Evolutionary conservation across 2,888 invertebrate genomes (phyloP).

Genomic region (Neoaliturus tenellus): DNA sequence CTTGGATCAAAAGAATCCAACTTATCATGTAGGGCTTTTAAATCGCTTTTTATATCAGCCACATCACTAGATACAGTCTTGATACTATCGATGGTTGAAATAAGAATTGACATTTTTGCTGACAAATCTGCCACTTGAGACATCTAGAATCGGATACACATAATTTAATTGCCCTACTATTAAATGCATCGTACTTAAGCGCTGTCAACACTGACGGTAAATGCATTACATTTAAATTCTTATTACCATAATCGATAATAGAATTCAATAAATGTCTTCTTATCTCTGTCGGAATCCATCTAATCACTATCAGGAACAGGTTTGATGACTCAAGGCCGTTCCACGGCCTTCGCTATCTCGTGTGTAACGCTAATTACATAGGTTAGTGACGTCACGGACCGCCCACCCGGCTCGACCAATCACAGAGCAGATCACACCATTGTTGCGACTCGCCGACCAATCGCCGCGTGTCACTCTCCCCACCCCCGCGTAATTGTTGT

Average conservation of each 20-base stretch:
- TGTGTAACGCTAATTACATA: neutral
- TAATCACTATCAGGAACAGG: neutral
- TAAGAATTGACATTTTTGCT: too few relatives aligned
- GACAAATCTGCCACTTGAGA: too few relatives aligned
- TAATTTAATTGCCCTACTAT: too few relatives aligned
- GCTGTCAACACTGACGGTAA: too few relatives aligned
- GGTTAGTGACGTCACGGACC: neutral
- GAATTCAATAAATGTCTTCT: neutral
- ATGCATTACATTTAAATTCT: neutral
- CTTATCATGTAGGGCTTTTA: slow-evolving; percentile 5
- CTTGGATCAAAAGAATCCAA: slow-evolving; percentile 21
- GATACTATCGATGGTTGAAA: too few relatives aligned
- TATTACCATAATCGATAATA: neutral
- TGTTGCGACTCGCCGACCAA: neutral
- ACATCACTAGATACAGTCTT: neutral
- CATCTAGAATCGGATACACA: too few relatives aligned
- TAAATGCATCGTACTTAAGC: too few relatives aligned
- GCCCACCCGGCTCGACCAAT: neutral
- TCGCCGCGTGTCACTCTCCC: neutral
- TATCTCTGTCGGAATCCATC: neutral
- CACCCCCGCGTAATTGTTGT: neutral
- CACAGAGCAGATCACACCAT: neutral
- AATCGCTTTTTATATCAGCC: neutral
- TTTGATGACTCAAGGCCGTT: neutral
- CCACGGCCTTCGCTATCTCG: neutral